Base-by-base conservation (phyloP, 1,140 invertebrate genomes). In the Hermetia illucens region DNA sequence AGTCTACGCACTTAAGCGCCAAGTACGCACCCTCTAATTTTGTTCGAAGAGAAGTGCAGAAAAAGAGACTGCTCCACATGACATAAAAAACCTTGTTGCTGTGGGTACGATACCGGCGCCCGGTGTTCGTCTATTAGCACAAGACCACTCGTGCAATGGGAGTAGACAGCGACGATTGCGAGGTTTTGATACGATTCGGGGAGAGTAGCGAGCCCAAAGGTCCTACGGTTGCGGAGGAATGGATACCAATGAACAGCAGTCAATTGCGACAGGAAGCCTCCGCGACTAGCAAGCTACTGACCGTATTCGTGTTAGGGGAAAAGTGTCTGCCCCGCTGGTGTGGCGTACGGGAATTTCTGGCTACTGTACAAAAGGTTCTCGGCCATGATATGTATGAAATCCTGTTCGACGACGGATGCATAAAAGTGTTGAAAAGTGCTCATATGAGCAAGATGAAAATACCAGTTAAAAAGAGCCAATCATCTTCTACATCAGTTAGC, bases 191-290 rank as follows among this genome's bases (percentile, higher is more conserved):
- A 46, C 86, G 90, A 21, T 57, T 55, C 13, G 58, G 60, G 33
- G 49, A 52, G 5, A 51, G 49, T n/a, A 48, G 43, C 18, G 57
- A 60, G 38, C 32, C 46, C 0, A 61, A 61, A 41, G 35, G 39
- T 1, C 40, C 48, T 4, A 49, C 19, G 3, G 9, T 32, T 4
- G 33, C 71, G 56, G 84, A 91, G 51, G 86, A 91, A 64, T 91
- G 88, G 88, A 79, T 92, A 42, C 73, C 72, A 29, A 87, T 90
- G 72, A 75, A 75, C 45, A 88, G 83, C 60, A 75, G 79, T 3
- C 68, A 81, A 41, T 58, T 91, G 17, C 62, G 83, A 42, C 70
- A 71, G 5, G n/a, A 33, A 1, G 49, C 49, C 33, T 21, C 25
- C 44, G 61, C 66, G 54, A 49, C 58, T 39, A n/a, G n/a, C n/a